These are phyloP conservation scores for Gymnocypris eckloni DNA, from an alignment of 2,797 vertebrate genomes.

Conservation along the genomic window DNA sequence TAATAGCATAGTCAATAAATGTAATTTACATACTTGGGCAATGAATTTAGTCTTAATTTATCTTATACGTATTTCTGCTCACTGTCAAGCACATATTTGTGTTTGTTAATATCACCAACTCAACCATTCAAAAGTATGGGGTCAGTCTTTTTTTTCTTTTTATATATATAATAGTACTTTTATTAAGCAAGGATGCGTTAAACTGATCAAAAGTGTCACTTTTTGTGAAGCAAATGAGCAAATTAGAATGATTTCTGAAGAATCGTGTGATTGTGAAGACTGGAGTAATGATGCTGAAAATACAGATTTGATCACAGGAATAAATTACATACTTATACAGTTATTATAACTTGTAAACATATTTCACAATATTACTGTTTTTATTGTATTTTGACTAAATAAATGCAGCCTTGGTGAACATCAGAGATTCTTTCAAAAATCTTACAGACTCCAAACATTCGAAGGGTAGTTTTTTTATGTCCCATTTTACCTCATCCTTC, in stretches of 20 bases:
- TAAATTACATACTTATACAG: too few species aligned
- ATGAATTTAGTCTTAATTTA: constrained; percentile 44
- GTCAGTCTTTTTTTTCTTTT: not conserved
- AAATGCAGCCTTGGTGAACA: not conserved
- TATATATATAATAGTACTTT: not conserved
- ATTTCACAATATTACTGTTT: not conserved
- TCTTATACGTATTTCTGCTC: constrained; percentile 69
- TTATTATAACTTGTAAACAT: not conserved
- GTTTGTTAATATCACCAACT: constrained; percentile 51
- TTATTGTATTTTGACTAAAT: too few species aligned
- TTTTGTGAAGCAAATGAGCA: not conserved
- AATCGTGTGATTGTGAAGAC: not conserved
- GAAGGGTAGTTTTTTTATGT: constrained; percentile 6
- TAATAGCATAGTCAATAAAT: constrained; percentile 41
- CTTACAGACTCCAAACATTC: not conserved
- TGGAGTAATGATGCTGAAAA: too few species aligned
- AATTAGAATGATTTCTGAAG: not conserved
- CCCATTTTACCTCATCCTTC: constrained; percentile 60
- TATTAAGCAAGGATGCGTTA: not conserved
- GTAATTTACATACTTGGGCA: constrained; percentile 52
- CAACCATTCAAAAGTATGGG: not conserved
- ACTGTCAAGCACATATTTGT: constrained; percentile 66
- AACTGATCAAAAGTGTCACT: not conserved
- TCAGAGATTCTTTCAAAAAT: not conserved
- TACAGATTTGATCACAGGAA: too few species aligned